phyloP scores from a whole-genome alignment of 2,113 vertebrate species.

The Tragelaphus scriptus region DNA sequence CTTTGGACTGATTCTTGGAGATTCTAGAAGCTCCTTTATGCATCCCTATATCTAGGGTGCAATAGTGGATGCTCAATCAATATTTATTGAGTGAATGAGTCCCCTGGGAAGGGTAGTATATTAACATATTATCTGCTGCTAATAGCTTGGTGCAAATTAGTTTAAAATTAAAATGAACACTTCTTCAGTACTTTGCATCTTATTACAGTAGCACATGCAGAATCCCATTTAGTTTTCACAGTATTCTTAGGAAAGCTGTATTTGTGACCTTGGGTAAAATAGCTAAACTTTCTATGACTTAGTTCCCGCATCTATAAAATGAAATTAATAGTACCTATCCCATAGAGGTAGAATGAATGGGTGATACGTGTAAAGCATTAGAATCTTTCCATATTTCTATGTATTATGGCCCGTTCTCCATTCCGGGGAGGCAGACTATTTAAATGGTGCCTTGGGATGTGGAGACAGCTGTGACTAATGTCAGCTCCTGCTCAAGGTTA shows the following conservation, averaged over 20 bases:
- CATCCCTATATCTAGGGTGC: not conserved
- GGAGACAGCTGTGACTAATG: not conserved
- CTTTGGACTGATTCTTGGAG: not conserved
- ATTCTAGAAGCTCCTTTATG: not conserved
- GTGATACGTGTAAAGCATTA: not conserved
- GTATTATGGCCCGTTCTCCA: not conserved
- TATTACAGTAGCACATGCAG: conserved; percentile 13
- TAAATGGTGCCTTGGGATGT: not conserved
- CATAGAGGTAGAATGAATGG: not conserved
- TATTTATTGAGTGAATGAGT: conserved; percentile 54
- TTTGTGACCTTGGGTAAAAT: not conserved
- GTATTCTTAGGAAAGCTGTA: not conserved
- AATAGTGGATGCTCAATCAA: conserved; percentile 21
- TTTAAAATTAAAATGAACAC: conserved; percentile 58
- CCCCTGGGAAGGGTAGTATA: conserved; percentile 32
- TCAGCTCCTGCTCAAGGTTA: accelerated
- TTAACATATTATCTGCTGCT: conserved; percentile 56
- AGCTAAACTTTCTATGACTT: not conserved
- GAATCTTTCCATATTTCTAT: not conserved
- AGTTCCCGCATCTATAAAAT: not conserved
- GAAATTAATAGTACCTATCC: not conserved
- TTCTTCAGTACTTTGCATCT: conserved; percentile 21
- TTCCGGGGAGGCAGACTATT: not conserved
- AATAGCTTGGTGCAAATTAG: conserved; percentile 63
- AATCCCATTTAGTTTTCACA: conserved; percentile 17